A percentile compares a stretch with the other conserved stretches of the same genome.
phyloP scores from a whole-genome alignment of 2,888 invertebrate species.

The Pterostichus niger region DNA sequence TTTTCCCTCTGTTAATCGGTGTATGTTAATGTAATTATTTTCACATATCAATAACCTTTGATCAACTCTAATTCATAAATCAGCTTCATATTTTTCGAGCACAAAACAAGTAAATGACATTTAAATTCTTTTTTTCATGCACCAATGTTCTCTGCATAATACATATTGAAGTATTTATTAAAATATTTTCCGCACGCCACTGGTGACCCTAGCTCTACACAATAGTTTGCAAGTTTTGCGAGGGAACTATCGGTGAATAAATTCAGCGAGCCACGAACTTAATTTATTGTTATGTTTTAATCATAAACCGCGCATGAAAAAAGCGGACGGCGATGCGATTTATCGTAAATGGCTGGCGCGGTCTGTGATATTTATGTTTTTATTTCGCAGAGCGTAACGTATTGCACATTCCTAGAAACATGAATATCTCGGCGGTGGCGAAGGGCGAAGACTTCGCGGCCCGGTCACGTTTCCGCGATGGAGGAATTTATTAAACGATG shows the following conservation, averaged over 20 bases:
- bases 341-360: conserved; percentile 60
- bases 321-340: conserved; percentile 56
- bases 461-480: conserved; percentile 60
- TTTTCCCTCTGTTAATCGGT: background rate
- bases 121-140: background rate
- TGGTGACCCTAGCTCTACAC: conserved; percentile 22
- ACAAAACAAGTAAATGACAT: conserved; percentile 18
- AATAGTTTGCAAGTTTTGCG: conserved; percentile 54
- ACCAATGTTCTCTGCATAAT: background rate
- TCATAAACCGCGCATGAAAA: conserved; percentile 66
- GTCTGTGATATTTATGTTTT: conserved; percentile 64
- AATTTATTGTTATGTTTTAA: conserved; percentile 67
- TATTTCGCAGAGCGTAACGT: conserved; percentile 66
- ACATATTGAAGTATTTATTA: conserved; percentile 26
- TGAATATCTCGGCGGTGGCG: conserved; percentile 54
- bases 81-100: background rate
- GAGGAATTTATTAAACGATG: conserved; percentile 59
- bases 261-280: conserved; percentile 59
- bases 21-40: conserved; percentile 5
- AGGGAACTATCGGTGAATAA: conserved; percentile 59
- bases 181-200: conserved; percentile 36
- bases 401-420: conserved; percentile 67
- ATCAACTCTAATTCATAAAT: conserved; percentile 21
- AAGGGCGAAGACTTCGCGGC: conserved; percentile 39
- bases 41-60: conserved; percentile 8